phyloP scores from a whole-genome alignment of 2,113 vertebrate species.

The Corythornis madagascariensis region DNA sequence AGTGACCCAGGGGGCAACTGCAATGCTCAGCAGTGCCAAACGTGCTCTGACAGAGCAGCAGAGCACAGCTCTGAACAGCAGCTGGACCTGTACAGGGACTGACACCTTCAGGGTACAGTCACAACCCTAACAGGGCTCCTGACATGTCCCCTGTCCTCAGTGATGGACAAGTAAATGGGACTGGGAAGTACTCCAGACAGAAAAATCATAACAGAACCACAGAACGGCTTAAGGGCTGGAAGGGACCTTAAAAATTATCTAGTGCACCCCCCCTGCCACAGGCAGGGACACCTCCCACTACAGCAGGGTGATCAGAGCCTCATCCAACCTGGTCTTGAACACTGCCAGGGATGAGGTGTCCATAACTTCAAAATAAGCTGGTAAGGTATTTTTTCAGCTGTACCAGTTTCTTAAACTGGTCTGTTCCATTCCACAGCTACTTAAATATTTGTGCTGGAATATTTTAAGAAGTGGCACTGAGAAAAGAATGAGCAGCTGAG shows the following conservation, averaged over 20 bases:
- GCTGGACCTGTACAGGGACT: fast-evolving
- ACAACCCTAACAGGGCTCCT: not conserved
- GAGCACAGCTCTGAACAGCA: not conserved
- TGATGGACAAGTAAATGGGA: not conserved
- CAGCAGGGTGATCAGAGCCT: too few relatives aligned
- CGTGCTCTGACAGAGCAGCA: not conserved
- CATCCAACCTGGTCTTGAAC: too few relatives aligned
- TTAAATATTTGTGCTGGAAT: not conserved
- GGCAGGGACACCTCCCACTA: too few relatives aligned
- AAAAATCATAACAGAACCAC: not conserved
- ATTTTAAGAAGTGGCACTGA: not conserved
- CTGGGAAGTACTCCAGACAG: not conserved
- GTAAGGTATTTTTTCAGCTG: not conserved
- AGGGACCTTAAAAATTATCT: too few relatives aligned
- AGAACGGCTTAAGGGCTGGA: too few relatives aligned
- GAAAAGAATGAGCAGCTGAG: not conserved
- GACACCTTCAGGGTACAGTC: not conserved
- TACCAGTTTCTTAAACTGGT: not conserved
- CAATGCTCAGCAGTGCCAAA: not conserved
- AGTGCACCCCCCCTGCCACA: too few relatives aligned
- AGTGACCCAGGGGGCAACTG: not conserved
- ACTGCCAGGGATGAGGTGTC: too few relatives aligned
- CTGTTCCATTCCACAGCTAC: not conserved
- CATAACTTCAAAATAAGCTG: not conserved
- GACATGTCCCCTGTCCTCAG: not conserved